phyloP scores from a whole-genome alignment of 2,113 vertebrate genomes.

The Calyptomena viridis region DNA sequence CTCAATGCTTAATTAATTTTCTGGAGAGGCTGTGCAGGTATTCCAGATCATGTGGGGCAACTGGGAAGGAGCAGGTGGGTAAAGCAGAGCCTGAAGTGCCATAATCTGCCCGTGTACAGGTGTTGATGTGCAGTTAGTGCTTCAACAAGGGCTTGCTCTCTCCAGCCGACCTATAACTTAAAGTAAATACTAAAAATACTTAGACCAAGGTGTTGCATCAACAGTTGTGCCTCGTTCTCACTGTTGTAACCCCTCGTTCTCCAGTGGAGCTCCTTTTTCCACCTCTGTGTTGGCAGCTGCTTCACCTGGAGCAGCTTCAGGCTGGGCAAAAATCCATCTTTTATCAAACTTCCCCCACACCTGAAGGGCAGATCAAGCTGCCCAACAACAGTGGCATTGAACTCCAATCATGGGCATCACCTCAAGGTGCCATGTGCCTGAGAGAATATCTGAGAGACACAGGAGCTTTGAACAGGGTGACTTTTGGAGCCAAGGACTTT shows the following conservation, averaged over 20 bases:
- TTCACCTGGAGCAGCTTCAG: background rate
- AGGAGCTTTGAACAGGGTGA: background rate
- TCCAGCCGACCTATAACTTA: background rate
- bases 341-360: background rate
- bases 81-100: background rate
- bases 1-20: background rate
- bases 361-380: background rate
- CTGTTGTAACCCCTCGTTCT: background rate
- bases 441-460: constrained; percentile 10
- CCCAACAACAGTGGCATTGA: background rate
- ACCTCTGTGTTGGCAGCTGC: background rate
- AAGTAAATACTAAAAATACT: background rate
- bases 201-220: background rate
- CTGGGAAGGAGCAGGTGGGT: background rate
- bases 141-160: background rate
- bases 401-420: background rate
- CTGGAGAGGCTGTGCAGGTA: background rate
- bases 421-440: background rate
- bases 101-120: background rate
- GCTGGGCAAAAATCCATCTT: background rate
- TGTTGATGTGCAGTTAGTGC: background rate
- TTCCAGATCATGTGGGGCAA: background rate
- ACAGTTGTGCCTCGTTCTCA: fast-evolving
- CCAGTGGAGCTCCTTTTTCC: fast-evolving
- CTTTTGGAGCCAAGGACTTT: constrained; percentile 34